Percentiles rank a stretch among this genome's conserved stretches.
These are phyloP conservation scores for Diarsia dahlii DNA, from an alignment of 2,888 invertebrate species.

Conservation along the genomic window DNA sequence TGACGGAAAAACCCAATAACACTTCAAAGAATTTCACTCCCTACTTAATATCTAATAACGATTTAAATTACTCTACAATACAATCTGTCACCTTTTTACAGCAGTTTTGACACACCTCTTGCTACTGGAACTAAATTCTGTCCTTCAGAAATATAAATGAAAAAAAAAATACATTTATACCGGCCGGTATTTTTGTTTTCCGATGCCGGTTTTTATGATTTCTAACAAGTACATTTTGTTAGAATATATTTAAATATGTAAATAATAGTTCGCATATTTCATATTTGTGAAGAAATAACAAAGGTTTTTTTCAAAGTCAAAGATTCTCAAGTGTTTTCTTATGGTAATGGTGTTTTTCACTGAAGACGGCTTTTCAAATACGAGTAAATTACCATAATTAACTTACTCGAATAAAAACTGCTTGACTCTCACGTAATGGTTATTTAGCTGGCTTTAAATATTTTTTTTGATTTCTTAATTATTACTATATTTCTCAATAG, in stretches of 20 bases:
- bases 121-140: not conserved
- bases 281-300: not conserved
- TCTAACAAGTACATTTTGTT: not conserved
- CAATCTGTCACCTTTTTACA: not conserved
- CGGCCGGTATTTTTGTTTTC: slow-evolving; percentile 1
- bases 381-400: not conserved
- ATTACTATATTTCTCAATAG: too few relatives aligned
- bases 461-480: too few relatives aligned
- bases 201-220: not conserved
- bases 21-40: not conserved
- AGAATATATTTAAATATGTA: slow-evolving; percentile 5
- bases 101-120: not conserved
- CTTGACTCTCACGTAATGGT: not conserved
- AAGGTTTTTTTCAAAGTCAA: not conserved
- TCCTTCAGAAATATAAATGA: not conserved
- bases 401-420: not conserved
- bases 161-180: not conserved
- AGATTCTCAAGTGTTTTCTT: not conserved
- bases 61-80: not conserved
- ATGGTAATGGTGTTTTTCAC: not conserved
- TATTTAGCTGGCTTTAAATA: not conserved
- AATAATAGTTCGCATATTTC: slow-evolving; percentile 1
- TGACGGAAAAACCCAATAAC: too few relatives aligned
- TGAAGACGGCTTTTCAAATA: not conserved
- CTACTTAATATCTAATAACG: not conserved